These are phyloP conservation scores for Herpetotheres cachinnans DNA, from an alignment of 2,113 vertebrate species.

Conservation along the genomic window DNA sequence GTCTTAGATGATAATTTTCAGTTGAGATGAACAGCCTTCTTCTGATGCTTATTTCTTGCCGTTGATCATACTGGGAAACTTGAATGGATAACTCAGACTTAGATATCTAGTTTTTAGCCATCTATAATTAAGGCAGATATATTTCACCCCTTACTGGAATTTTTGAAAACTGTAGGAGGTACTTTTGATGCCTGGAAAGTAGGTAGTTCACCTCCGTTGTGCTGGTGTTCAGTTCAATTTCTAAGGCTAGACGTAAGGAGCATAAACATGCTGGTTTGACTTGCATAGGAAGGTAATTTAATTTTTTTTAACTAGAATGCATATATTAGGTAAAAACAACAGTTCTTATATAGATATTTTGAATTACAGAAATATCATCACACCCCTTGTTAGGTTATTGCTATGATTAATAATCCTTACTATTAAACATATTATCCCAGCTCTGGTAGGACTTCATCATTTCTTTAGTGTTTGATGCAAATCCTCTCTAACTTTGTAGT, in stretches of 20 bases:
- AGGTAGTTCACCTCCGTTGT: background rate
- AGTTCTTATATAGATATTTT: background rate
- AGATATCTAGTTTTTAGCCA: background rate
- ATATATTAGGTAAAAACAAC: background rate
- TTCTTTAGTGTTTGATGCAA: background rate
- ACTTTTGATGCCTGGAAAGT: background rate
- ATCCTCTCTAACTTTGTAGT: background rate
- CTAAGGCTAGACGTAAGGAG: background rate
- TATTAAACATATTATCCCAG: background rate
- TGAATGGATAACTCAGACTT: background rate
- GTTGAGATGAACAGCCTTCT: background rate
- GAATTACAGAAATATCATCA: background rate
- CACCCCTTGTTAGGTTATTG: background rate
- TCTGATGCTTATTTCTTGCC: background rate
- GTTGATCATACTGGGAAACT: background rate
- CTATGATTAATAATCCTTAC: background rate
- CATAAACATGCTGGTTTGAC: background rate
- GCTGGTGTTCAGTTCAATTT: background rate
- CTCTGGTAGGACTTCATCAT: background rate
- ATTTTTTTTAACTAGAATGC: background rate
- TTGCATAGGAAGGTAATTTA: background rate
- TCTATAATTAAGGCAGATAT: background rate
- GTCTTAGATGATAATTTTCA: background rate
- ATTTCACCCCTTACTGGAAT: background rate
- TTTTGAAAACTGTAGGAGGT: background rate